Base-by-base conservation (phyloP, 2,113 vertebrate species). In the Tetrax tetrax region DNA sequence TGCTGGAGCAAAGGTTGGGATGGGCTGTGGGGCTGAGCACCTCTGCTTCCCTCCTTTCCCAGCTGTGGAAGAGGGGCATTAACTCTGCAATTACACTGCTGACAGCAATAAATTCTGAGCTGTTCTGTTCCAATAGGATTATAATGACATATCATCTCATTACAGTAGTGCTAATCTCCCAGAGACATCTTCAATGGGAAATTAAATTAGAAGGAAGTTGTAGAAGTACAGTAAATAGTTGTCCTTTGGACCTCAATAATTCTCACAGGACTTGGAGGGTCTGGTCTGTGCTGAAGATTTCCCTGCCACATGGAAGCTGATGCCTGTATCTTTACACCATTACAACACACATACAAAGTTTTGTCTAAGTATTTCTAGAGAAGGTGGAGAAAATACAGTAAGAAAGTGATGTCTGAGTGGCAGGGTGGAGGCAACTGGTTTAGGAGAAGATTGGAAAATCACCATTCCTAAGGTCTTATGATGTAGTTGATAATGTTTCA, bases 401-500 rank as follows among this genome's bases (percentile, higher is more conserved):
- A 65, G 22, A 50, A 63, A 59, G 15, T 10, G 18, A n/a, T 37
- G 37, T 65, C 70, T 63, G 41, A 83, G 38, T 37, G 41, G 20
- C 1, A 33, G 12, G 29, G 7, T 6, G 35, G 75, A 78, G 60
- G 53, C 31, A 85, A 24, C 29, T 37, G 43, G 31, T n/a, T 25
- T 41, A 53, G 64, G 71, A 63, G 47, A 24, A 81, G 29, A 12
- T 89, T 89, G 53, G 59, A 17, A 93, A 78, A 68, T 81, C 7
- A 6, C 56, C 6, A 35, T 77, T 89, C 27, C 21, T 24, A 28
- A 90, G 23, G 68, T 76, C 71, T 95, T 68, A 18, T 12, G 64
- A 66, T 82, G 76, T 60, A 92, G 87, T 43, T 95, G 70, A 15
- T 65, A 66, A 91, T 19, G 28, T 95, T 97, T 96, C 47, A 60